Evolutionary conservation across 2,888 invertebrate species (phyloP), one percentile per base, ranked within the genome.

Genomic region (Cacoxenus indagator): DNA sequence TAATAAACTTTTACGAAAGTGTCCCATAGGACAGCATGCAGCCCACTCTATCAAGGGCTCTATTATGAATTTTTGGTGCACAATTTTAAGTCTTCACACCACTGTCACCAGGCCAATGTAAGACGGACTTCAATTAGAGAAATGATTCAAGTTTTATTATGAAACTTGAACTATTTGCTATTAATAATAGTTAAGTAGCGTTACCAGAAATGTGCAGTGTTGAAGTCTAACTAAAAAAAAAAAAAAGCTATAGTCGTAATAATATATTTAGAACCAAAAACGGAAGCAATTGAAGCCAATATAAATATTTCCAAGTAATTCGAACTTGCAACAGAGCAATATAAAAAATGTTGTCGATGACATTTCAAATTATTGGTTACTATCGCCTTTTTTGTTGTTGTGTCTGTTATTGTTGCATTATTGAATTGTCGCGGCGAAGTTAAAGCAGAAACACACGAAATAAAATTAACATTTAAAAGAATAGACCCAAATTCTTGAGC

Each of bases 361-460:
- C 76, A 76, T 76, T 76, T 76, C 67, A 67, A 75, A 68, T 27
- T 65, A 46, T n/a, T n/a, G n/a, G 48, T 45, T 46, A 6, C 55
- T 5, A 26, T 27, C 55, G 55, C 55, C 55, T 55, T 68, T 61
- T 69, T 48, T 70, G 14, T 48, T 68, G 65, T 27, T 70, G 29
- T n/a, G n/a, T n/a, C n/a, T n/a, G n/a, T n/a, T n/a, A n/a, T 68
- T 73, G 67, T 48, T 73, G 71, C 70, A 51, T 76, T 83, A 80
- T 80, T 83, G 83, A 83, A 83, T 82, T 78, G 82, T 67, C 72
- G 65, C 61, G 72, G 62, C 67, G 72, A 71, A 72, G 61, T 62
- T 62, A 62, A 45, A 62, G 61, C 43, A 43, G 29, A n/a, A 62
- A 29, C 29, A 59, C 61, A 62, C 61, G 71, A 76, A 65, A 65